Base-by-base conservation (phyloP, 2,113 vertebrate species). In the Montifringilla adamsi region DNA sequence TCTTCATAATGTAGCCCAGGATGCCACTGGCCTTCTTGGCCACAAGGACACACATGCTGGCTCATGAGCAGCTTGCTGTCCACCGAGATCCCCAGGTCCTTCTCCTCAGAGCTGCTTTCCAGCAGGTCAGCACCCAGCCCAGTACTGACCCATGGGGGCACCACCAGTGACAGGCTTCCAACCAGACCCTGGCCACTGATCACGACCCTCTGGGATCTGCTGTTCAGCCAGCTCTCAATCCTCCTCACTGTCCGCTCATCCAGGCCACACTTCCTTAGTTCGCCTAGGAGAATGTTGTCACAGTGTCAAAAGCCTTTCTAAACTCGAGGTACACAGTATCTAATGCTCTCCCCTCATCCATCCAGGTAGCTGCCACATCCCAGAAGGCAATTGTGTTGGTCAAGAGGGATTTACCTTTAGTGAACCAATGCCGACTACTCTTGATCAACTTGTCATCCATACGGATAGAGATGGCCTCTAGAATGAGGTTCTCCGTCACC, bases 111-210 rank as follows among this genome's bases (percentile, higher is more conserved):
- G 12, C 8, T 77, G 33, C 39, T 53, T 37, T 78, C 44, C 55
- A 46, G 33, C 22, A 39, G 15, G 4, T 60, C n/a, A 37, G 33
- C 6, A 8, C 24, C 53, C 6, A 37, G 22, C 13, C 26, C 27
- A 33, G 9, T 52, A 39, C 6, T 0, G 2, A 69, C 7, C 33
- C 10, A 2, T 37, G 39, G 19, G 23, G 6, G 8, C 23, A 53
- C 27, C 46, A 69, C 22, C 24, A 60, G 47, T 9, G 46, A 60
- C 63, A 60, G 27, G 9, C 33, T 43, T 37, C 37, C 33, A 52
- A 15, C 9, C 15, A 77, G 46, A 60, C 18, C 11, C 15, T 44
- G 33, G 15, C 1, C 31, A 31, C 70, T 43, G 20, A 43, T 35
- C n/a, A n/a, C 1, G 0, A 30, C 20, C 30, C 31, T 59, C 37